Conservation (phyloP, 2,113 vertebrate genomes). For the Actenoides hombroni region DNA sequence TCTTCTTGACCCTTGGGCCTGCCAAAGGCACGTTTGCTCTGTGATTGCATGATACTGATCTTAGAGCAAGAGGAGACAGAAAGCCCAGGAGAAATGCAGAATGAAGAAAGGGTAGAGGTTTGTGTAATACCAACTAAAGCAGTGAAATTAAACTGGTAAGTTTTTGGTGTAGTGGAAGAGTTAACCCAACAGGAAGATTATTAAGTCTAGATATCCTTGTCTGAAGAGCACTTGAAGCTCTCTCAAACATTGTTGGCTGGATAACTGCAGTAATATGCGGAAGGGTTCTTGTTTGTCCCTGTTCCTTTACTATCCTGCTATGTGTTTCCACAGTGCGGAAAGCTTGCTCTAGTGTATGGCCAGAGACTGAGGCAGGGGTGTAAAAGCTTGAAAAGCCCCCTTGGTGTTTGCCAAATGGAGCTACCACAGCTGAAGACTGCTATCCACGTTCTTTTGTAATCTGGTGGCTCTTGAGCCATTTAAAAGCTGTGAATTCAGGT, state of each 20-base stretch:
- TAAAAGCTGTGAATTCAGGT: background rate
- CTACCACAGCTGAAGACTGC: background rate
- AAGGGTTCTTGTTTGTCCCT: background rate
- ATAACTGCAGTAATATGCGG: background rate
- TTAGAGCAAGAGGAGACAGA: background rate
- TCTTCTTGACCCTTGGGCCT: slow-evolving; percentile 1
- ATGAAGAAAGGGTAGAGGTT: background rate
- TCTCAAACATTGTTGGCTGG: background rate
- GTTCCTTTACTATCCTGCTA: background rate
- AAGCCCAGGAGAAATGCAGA: background rate
- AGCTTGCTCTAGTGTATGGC: background rate
- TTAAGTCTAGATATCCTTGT: background rate
- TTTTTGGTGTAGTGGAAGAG: background rate
- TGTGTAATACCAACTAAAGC: background rate
- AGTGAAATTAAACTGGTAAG: background rate
- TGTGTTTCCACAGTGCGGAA: background rate
- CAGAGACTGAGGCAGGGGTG: background rate
- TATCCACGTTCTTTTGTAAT: background rate
- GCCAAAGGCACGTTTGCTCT: background rate
- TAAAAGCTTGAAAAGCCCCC: background rate
- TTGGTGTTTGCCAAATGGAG: background rate
- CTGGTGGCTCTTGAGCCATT: background rate
- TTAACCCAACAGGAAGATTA: background rate
- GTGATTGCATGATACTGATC: background rate
- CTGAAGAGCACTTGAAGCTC: background rate